A percentile compares a stretch with the other conserved stretches of the same genome.
phyloP scores from a whole-genome alignment of 2,113 vertebrate genomes.

The Ceyx melanurus region DNA sequence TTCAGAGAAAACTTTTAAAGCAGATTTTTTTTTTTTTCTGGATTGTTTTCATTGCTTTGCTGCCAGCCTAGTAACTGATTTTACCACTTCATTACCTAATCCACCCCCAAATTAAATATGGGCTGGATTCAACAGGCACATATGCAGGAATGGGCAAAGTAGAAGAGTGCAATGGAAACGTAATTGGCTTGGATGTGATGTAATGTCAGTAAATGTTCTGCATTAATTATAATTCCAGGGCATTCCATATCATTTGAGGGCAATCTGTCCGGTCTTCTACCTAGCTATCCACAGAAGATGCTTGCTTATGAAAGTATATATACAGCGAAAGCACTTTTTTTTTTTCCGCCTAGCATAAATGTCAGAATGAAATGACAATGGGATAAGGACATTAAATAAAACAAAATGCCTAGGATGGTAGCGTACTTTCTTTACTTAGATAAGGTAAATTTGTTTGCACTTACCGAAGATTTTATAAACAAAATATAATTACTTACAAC shows the following conservation, averaged over 20 bases:
- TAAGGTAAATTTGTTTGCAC: background rate
- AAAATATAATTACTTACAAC: background rate
- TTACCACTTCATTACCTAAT: slow-evolving; percentile 41
- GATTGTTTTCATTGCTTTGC: background rate
- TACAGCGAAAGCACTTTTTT: background rate
- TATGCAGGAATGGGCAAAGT: background rate
- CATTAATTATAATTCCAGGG: background rate
- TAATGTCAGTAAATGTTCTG: background rate
- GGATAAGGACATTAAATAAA: background rate
- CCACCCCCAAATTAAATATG: slow-evolving; percentile 19
- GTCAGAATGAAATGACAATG: background rate
- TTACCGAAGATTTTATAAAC: background rate
- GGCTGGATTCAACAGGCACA: slow-evolving; percentile 15
- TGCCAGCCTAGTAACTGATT: slow-evolving; percentile 39
- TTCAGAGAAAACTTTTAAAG: background rate
- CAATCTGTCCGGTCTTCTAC: background rate
- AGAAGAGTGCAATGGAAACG: background rate
- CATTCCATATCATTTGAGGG: background rate
- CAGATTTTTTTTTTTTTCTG: background rate
- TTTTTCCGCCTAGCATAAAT: background rate
- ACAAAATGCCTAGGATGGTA: background rate
- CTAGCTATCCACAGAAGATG: background rate
- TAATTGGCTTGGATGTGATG: slow-evolving; percentile 14
- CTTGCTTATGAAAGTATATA: background rate
- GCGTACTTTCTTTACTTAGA: background rate